These are phyloP conservation scores for Nylanderia fulva DNA, from an alignment of 1,140 invertebrate genomes.

Conservation along the genomic window DNA sequence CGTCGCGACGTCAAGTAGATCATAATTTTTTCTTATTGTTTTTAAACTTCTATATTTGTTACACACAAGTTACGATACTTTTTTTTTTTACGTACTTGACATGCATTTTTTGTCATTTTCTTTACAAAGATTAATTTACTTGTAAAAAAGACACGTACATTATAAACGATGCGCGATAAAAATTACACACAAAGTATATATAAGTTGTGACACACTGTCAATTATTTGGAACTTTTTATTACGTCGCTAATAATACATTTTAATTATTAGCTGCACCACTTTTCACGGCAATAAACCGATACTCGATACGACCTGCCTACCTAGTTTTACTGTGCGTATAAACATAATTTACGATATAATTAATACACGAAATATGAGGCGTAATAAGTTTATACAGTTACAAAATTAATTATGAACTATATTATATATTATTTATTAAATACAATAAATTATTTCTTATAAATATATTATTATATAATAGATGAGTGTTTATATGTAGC, in stretches of 20 bases:
- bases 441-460: background rate
- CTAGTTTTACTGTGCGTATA: background rate
- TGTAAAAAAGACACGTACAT: background rate
- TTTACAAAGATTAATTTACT: background rate
- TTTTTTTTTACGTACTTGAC: too few relatives aligned
- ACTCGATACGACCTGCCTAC: conserved; percentile 2
- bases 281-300: conserved; percentile 21
- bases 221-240: background rate
- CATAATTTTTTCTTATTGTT: too few relatives aligned
- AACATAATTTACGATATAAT: conserved; percentile 2
- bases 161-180: background rate
- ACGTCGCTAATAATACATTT: conserved; percentile 18
- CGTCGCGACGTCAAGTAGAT: too few relatives aligned
- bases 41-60: too few relatives aligned
- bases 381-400: background rate
- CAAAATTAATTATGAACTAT: background rate
- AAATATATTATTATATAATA: background rate
- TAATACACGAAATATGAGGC: background rate
- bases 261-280: background rate
- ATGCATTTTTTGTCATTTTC: too few relatives aligned
- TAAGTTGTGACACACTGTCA: background rate
- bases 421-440: background rate
- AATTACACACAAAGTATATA: background rate
- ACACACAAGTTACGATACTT: too few relatives aligned
- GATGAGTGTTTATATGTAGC: background rate